These are phyloP conservation scores for Bombus sibiricus DNA, from an alignment of 1,140 invertebrate species.

Conservation along the genomic window DNA sequence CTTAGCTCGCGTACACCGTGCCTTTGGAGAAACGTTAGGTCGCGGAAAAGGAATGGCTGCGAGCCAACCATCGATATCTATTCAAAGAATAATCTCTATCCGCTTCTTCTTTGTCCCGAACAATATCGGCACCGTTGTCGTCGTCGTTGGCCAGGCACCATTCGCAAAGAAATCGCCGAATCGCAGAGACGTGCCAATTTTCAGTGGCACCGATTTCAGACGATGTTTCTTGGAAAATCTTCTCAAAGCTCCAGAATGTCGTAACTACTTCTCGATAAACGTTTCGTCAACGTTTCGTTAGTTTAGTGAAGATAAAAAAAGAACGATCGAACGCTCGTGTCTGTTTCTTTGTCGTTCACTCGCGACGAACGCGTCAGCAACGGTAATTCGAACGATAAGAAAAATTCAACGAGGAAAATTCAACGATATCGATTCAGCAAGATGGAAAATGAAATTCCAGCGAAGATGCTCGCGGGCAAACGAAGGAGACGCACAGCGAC, in stretches of 20 bases:
- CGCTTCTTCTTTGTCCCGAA: conserved; percentile 5
- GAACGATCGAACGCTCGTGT: background rate
- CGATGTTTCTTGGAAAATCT: background rate
- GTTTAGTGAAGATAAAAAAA: no score
- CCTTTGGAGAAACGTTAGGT: background rate
- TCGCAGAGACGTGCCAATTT: conserved; percentile 12
- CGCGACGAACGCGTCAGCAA: no score
- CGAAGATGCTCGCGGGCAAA: background rate
- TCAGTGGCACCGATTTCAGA: conserved; percentile 5
- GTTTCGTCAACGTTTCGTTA: background rate
- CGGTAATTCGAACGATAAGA: no score
- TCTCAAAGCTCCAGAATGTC: background rate
- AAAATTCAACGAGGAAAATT: no score
- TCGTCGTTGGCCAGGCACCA: background rate
- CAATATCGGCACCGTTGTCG: background rate
- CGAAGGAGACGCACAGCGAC: background rate
- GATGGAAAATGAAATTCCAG: background rate
- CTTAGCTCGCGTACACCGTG: background rate
- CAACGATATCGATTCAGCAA: no score
- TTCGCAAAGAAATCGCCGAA: background rate
- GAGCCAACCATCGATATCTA: conserved; percentile 2
- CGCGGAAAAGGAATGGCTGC: conserved; percentile 8
- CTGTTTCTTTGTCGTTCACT: no score
- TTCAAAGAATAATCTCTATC: conserved; percentile 16
- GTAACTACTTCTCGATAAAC: background rate